phyloP scores from a whole-genome alignment of 2,113 vertebrate species.

The Chionis minor region DNA sequence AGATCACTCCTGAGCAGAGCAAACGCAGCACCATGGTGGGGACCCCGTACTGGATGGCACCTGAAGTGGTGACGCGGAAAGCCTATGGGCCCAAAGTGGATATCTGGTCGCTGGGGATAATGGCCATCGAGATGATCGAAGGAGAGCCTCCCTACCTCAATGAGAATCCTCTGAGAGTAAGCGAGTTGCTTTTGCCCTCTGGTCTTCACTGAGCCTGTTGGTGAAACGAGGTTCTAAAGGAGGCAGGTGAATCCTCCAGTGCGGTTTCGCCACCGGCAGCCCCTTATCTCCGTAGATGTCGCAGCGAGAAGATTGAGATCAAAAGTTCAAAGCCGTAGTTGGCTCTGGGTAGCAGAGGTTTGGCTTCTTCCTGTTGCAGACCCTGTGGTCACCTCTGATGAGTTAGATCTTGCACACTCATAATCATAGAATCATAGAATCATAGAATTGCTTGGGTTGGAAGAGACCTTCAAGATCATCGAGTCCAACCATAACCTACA shows the following conservation, averaged over 20 bases:
- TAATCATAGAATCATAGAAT: background rate
- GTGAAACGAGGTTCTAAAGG: background rate
- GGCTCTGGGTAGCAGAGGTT: background rate
- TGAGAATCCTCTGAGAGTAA: conserved; percentile 94
- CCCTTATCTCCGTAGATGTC: rapidly evolving
- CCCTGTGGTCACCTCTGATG: background rate
- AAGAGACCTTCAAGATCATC: no score
- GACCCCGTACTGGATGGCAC: conserved; percentile 98
- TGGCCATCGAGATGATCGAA: conserved; percentile 98
- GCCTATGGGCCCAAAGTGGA: conserved; percentile 97
- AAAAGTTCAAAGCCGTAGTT: background rate
- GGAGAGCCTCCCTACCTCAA: conserved; percentile 97
- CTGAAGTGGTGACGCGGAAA: conserved; percentile 94
- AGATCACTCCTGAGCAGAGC: conserved; percentile 97
- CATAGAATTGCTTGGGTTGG: no score
- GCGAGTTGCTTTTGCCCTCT: background rate
- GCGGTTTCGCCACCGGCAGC: background rate
- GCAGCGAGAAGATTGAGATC: background rate
- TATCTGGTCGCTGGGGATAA: conserved; percentile 97
- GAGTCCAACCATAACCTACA: no score
- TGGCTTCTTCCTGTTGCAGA: background rate
- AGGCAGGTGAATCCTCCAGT: background rate
- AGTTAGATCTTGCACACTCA: background rate
- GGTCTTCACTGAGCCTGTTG: background rate
- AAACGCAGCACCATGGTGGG: conserved; percentile 99